Evolutionary conservation across 2,888 invertebrate genomes (phyloP), one percentile per base, ranked within the genome.

Genomic region (Cheilosia grossa): DNA sequence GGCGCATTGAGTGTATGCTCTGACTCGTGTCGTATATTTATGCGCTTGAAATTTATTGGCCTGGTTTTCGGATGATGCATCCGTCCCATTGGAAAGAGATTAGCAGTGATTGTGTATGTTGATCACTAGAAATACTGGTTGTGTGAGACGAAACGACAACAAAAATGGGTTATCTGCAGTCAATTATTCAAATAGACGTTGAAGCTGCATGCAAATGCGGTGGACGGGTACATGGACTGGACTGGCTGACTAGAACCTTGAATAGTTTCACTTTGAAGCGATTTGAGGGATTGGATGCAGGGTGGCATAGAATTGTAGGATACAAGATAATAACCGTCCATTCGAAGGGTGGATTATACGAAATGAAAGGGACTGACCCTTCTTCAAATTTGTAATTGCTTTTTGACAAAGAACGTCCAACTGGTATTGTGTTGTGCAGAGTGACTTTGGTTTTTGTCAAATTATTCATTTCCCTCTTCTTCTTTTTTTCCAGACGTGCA

Each of bases 31-130:
- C 17, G 61, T 27, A 47, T 61, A 70, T 78, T 61, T 70, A 56
- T 70, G 63, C 44, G 27, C 56, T 78, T 70, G 47, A 56, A 78
- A 79, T 79, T 79, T 72, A 79, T 79, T 72, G 78, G 72, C 78
- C 70, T 79, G 64, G 63, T 70, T 79, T 74, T 56, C 44, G 58
- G 3, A 42, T 53, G 69, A 70, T 64, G 49, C 54, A 51, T 51
- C n/a, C n/a, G n/a, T n/a, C 66, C 58, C 37, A 58, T 66, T 66
- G 66, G 64, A 74, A 66, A 49, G 56, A 58, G 74, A 74, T 74
- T 58, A 74, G 66, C 27, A 27, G 58, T 66, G 66, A 75, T 75
- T 42, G 66, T 42, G 75, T 59, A 40, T 64, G 56, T 75, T 58
- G 47, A 59, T 72, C 61, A 53, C 17, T 42, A 42, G 61, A 53